Evolutionary conservation across 2,888 invertebrate species (phyloP), one percentile per base, ranked within the genome.

Genomic region (Euproctis similis): DNA sequence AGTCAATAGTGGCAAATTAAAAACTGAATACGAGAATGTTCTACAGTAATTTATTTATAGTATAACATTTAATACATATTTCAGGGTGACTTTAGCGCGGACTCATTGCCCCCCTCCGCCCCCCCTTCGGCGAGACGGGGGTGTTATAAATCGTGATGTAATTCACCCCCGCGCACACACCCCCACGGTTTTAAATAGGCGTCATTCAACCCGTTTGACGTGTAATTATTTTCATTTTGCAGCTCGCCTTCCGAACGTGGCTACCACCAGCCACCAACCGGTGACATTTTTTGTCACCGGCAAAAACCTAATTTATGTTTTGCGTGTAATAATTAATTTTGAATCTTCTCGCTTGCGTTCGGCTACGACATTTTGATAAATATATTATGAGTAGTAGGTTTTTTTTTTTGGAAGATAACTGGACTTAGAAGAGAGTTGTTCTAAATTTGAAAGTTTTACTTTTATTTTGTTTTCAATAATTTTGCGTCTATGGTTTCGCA

Each of bases 141-240:
- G 48, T 44, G 39, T 43, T 46, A 65, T 64, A 57, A 61, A 62
- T 64, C 51, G 55, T 46, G 55, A 53, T 53, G 57, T 42, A 48
- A 55, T 40, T 37, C 46, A 34, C 46, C 36, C 42, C 36, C 36
- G 21, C 34, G 29, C 36, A 33, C 48, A 11, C 34, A 29, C 36
- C 32, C 42, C 39, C 53, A 51, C 44, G 52, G 43, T 69, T 75
- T 68, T 64, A 73, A 74, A 74, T 62, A 66, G 63, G 62, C 66
- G 64, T 73, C 76, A 63, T 71, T 67, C 66, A 67, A 67, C 64
- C 68, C 69, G 70, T 73, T 74, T 74, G 72, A 70, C 70, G 53
- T 65, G 62, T 70, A 72, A 74, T 76, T 72, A 76, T 74, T 77
- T 70, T 65, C 65, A 60, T 70, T 72, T 59, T 59, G 46, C 53